Percentiles rank a stretch among this genome's conserved stretches.
Evolutionary conservation across 2,888 invertebrate species (phyloP).

Genomic region (Hypolimnas misippus): DNA sequence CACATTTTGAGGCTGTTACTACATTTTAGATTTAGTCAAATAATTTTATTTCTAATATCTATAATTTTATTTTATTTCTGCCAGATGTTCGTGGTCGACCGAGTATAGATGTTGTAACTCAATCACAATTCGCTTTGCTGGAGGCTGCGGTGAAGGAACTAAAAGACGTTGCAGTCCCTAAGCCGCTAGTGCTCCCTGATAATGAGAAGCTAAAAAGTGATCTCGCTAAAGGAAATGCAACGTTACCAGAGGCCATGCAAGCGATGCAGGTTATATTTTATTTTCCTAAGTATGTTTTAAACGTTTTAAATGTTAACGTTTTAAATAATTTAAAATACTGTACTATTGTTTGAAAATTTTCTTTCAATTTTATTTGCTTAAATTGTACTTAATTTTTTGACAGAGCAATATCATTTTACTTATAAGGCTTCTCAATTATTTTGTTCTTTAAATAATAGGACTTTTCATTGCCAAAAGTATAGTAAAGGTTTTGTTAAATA

Average conservation of each 20-base stretch:
- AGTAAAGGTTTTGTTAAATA: too few relatives aligned
- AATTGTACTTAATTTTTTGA: too few relatives aligned
- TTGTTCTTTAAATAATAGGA: too few relatives aligned
- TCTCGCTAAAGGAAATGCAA: conserved; percentile 61
- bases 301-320: not conserved
- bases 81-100: conserved; percentile 49
- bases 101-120: conserved; percentile 68
- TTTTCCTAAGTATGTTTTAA: not conserved
- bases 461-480: too few relatives aligned
- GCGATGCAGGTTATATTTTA: conserved; percentile 64
- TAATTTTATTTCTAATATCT: not conserved
- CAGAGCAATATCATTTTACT: too few relatives aligned
- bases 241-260: conserved; percentile 67
- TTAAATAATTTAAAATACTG: not conserved
- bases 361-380: too few relatives aligned
- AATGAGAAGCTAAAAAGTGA: conserved; percentile 58
- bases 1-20: too few relatives aligned
- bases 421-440: too few relatives aligned
- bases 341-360: too few relatives aligned
- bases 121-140: conserved; percentile 62
- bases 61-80: not conserved
- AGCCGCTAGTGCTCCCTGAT: conserved; percentile 59
- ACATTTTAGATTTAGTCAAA: too few relatives aligned
- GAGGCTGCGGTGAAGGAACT: conserved; percentile 54
- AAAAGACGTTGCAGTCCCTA: conserved; percentile 49